Conservation (phyloP, 2,888 invertebrate species). For the Malacosoma neustria region DNA sequence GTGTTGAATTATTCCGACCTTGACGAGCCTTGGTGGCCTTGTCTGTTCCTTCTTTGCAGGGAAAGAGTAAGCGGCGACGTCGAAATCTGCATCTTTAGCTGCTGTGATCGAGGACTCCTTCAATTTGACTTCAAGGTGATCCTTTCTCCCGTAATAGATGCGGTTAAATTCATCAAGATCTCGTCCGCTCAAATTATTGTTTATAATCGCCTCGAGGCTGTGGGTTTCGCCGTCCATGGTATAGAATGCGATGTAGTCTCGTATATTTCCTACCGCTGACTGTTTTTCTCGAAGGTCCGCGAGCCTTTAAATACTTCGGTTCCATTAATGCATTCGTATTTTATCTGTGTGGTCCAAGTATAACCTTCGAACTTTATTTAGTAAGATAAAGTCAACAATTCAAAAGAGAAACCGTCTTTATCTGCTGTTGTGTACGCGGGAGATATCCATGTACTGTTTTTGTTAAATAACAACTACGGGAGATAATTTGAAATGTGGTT, state of each 20-base stretch:
- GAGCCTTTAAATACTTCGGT: slow-evolving; percentile 42
- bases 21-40: slow-evolving; percentile 83
- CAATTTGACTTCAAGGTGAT: slow-evolving; percentile 46
- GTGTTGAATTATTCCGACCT: slow-evolving; percentile 93
- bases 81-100: slow-evolving; percentile 74
- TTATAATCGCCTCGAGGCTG: slow-evolving; percentile 56
- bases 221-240: slow-evolving; percentile 60
- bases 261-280: slow-evolving; percentile 21
- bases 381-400: slow-evolving; percentile 41
- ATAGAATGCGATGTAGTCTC: slow-evolving; percentile 16
- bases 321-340: slow-evolving; percentile 28
- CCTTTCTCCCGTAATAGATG: slow-evolving; percentile 56
- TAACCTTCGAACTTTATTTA: slow-evolving; percentile 54
- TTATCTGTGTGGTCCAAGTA: slow-evolving; percentile 41
- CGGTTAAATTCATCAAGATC: slow-evolving; percentile 65
- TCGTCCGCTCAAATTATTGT: slow-evolving; percentile 52
- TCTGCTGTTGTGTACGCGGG: slow-evolving; percentile 22
- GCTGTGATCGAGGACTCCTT: slow-evolving; percentile 66
- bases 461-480: slow-evolving; percentile 2
- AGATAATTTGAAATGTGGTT: not conserved
- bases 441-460: slow-evolving; percentile 14
- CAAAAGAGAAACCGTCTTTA: slow-evolving; percentile 46
- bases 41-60: slow-evolving; percentile 63
- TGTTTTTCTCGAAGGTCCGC: slow-evolving; percentile 23
- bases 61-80: slow-evolving; percentile 59